A percentile compares a stretch with the other conserved stretches of the same genome.
phyloP scores from a whole-genome alignment of 2,113 vertebrate species.

The Morone saxatilis region DNA sequence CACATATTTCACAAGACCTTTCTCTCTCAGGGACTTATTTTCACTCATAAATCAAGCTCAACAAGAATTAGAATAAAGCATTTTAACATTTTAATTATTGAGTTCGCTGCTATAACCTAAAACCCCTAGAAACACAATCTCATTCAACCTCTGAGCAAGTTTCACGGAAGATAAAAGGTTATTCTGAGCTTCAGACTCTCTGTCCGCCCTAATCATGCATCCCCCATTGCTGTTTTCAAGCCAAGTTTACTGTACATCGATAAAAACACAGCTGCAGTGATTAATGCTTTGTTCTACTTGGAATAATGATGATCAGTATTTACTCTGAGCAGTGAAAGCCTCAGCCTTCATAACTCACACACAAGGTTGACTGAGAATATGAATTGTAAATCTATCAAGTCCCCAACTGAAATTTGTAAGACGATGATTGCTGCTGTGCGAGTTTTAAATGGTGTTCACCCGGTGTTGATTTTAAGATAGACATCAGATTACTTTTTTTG shows the following conservation, averaged over 20 bases:
- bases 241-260: conserved; percentile 37
- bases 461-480: conserved; percentile 23
- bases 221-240: conserved; percentile 23
- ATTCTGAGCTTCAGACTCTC: background rate
- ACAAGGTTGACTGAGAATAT: conserved; percentile 61
- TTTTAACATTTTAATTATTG: background rate
- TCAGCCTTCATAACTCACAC: conserved; percentile 57
- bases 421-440: conserved; percentile 33
- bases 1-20: background rate
- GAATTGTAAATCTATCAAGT: conserved; percentile 60
- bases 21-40: conserved; percentile 3
- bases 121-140: background rate
- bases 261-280: conserved; percentile 45
- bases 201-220: conserved; percentile 30
- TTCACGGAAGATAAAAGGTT: background rate
- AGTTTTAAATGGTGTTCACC: conserved; percentile 6
- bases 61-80: background rate
- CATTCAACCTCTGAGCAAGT: background rate
- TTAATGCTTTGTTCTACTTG: conserved; percentile 56
- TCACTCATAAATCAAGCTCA: conserved; percentile 13
- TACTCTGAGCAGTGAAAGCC: conserved; percentile 33
- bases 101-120: background rate
- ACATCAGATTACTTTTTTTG: conserved; percentile 8
- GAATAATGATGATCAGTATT: conserved; percentile 57
- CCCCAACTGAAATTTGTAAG: conserved; percentile 15